phyloP scores from a whole-genome alignment of 2,113 vertebrate genomes.

The Peromyscus leucopus region DNA sequence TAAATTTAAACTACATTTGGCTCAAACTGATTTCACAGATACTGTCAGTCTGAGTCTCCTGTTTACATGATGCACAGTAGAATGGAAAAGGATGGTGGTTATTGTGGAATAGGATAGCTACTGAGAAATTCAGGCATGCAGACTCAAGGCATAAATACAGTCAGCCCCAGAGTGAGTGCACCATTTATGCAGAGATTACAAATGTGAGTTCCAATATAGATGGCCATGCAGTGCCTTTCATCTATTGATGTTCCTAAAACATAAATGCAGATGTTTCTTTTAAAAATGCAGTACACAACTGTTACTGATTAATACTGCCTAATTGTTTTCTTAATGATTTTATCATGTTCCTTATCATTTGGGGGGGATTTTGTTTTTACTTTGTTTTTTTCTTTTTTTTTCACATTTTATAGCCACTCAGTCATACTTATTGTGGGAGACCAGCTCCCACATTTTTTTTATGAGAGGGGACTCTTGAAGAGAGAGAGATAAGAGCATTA shows the following conservation, averaged over 20 bases:
- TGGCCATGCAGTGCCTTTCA: background rate
- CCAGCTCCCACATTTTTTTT: too few species aligned
- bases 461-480: too few species aligned
- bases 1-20: conserved; percentile 35
- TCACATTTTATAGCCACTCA: background rate
- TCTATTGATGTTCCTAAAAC: background rate
- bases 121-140: background rate
- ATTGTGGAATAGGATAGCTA: background rate
- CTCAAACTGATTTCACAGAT: conserved; percentile 38
- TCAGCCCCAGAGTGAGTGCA: background rate
- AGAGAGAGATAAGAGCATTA: too few species aligned
- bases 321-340: background rate
- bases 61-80: background rate
- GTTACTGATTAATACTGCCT: background rate
- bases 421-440: background rate
- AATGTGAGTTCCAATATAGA: background rate
- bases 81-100: background rate
- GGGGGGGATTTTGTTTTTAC: background rate
- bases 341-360: background rate
- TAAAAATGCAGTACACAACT: background rate
- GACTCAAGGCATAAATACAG: background rate
- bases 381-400: background rate
- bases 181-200: background rate
- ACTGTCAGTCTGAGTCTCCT: conserved; percentile 12
- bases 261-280: background rate